Evolutionary conservation across 2,113 vertebrate species (phyloP).

Genomic region (Pluvianellus socialis): DNA sequence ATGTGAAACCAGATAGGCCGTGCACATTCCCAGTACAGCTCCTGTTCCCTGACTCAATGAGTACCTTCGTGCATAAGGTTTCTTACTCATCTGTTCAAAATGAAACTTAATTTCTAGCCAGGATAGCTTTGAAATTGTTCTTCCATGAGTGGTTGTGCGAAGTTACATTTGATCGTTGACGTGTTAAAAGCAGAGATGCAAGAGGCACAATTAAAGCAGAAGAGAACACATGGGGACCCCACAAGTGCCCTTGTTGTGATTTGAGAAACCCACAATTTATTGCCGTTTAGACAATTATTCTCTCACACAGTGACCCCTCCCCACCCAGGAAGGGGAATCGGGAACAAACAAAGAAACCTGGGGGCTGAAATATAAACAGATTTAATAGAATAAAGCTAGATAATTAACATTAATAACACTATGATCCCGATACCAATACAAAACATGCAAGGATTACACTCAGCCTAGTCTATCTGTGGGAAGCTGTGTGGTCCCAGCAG

Average conservation of each 20-base stretch:
- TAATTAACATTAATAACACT: too few species aligned
- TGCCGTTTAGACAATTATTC: too few species aligned
- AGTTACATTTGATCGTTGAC: not conserved
- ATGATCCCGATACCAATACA: too few species aligned
- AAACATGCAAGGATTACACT: too few species aligned
- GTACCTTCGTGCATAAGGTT: not conserved
- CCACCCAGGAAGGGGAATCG: too few species aligned
- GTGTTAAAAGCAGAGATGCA: not conserved
- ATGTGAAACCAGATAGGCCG: fast-evolving
- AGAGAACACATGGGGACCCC: not conserved
- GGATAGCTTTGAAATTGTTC: not conserved
- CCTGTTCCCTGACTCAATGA: not conserved
- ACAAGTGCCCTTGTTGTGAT: not conserved
- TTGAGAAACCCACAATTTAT: too few species aligned
- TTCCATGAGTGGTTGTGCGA: not conserved
- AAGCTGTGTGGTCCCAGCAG: too few species aligned
- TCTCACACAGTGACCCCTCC: too few species aligned
- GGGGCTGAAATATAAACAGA: too few species aligned
- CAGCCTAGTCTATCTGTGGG: too few species aligned
- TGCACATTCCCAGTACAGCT: fast-evolving
- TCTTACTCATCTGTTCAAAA: not conserved
- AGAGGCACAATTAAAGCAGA: not conserved
- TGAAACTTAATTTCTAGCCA: not conserved
- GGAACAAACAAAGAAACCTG: too few species aligned
- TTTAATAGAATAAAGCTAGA: too few species aligned